These are phyloP conservation scores for Drosophila arizonae DNA, from an alignment of 1,140 invertebrate genomes.

Conservation along the genomic window DNA sequence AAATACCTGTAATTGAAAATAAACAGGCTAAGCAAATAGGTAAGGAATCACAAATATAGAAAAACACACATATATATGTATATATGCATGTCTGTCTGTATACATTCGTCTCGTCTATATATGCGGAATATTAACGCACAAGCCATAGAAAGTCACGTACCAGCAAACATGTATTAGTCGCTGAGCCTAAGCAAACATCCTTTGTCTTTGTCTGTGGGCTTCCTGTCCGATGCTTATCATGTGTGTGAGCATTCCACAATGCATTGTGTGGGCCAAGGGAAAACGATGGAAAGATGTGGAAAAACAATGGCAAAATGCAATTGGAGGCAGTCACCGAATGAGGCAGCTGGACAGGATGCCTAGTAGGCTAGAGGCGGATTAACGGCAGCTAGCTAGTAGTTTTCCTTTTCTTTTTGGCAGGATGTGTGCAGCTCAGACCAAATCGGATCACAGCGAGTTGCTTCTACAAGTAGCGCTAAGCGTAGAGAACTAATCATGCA, in stretches of 20 bases:
- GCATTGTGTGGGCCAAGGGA: conserved; percentile 34
- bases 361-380: conserved; percentile 34
- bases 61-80: not conserved
- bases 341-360: conserved; percentile 42
- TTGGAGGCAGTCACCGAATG: conserved; percentile 27
- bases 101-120: not conserved
- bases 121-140: conserved; percentile 40
- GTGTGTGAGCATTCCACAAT: conserved; percentile 38
- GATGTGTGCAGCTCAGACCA: conserved; percentile 27
- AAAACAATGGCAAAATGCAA: conserved; percentile 49
- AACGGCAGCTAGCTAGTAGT: conserved; percentile 11
- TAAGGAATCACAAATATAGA: conserved; percentile 12
- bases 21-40: conserved; percentile 71
- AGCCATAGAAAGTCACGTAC: conserved; percentile 72
- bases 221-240: conserved; percentile 72
- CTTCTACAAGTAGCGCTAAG: too few relatives aligned
- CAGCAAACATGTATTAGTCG: conserved; percentile 18
- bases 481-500: not conserved
- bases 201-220: conserved; percentile 55
- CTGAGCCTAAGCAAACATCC: conserved; percentile 71
- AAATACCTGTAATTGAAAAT: conserved; percentile 64
- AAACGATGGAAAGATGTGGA: not conserved
- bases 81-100: too few relatives aligned
- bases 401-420: conserved; percentile 9
- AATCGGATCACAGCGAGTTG: conserved; percentile 14